Evolutionary conservation across 37 sponge, comb jelly and placozoan genomes (phyloP), one percentile per base, ranked within the genome.

Genomic region (Theonella swinhoei): DNA sequence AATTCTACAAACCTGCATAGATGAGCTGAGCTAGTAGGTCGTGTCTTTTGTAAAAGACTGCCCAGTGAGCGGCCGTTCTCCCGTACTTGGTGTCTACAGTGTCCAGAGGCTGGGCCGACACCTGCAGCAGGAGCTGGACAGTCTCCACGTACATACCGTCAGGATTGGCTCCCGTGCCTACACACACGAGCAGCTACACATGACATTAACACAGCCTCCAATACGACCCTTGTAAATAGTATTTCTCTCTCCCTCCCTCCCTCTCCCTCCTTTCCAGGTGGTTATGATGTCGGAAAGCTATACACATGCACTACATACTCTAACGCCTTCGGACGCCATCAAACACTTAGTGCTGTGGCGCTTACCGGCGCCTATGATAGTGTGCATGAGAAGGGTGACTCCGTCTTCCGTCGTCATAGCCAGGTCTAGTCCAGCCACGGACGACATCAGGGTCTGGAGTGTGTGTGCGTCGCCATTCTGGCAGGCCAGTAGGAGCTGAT

Each of bases 21-120:
- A 95, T 79, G n/a, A 95, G 77, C 39, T 82, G 62, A 1, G 65
- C 68, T 32, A 95, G 76, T 39, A 95, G 79, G 40, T 91, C 92
- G 25, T 85, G 79, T 29, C 43, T 64, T 60, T 86, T 54, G 75
- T 86, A 91, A 54, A 80, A 76, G 26, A 83, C 85, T 9, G 95
- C 92, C 92, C 92, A 95, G 58, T 95, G 95, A 31, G 76, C 77
- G 8, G 92, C 90, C 20, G 95, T 91, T 22, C 95, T 59, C 4
- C 95, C 95, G 41, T 95, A 80, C n/a, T 34, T 22, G 1, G 62
- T 58, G 70, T 95, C 95, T 7, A 72, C 76, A n/a, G 58, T 73
- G 0, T 78, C 79, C 65, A 89, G 80, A 0, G 32, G 24, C 24
- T 33, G 67, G 40, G 36, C 59, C 9, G 89, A 86, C n/a, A 61